These are phyloP conservation scores for Hylyphantes graminicola DNA, from an alignment of 1,140 invertebrate genomes.

Conservation along the genomic window DNA sequence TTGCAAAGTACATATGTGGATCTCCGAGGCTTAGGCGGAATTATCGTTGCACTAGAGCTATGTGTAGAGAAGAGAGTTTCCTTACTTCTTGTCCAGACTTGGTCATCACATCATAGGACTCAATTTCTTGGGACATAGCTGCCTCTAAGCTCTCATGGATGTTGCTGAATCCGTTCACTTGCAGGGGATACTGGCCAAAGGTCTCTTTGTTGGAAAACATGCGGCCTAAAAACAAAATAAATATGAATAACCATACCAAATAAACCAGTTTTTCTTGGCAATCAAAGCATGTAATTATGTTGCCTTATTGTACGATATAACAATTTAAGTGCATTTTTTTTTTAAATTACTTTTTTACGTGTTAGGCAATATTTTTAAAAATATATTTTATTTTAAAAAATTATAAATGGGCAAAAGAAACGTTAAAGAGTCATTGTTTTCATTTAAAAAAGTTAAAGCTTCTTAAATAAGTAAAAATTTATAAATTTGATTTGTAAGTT, in stretches of 20 bases:
- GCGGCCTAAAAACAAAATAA: constrained; percentile 32
- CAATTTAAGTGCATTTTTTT: no score
- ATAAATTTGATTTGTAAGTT: not conserved
- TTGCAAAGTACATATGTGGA: no score
- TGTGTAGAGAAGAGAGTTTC: no score
- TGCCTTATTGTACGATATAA: no score
- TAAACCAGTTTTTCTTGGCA: no score
- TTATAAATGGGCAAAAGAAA: not conserved
- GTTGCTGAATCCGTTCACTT: constrained; percentile 69
- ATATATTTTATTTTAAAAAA: not conserved
- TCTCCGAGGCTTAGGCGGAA: no score
- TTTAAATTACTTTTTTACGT: no score
- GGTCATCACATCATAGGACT: constrained; percentile 52
- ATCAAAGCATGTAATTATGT: no score
- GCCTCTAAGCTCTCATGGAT: constrained; percentile 69
- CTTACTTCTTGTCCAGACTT: constrained; percentile 61
- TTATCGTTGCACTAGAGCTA: no score
- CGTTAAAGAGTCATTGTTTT: not conserved
- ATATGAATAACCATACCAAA: not conserved
- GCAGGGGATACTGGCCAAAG: constrained; percentile 71
- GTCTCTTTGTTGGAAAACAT: constrained; percentile 66
- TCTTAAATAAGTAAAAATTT: not conserved
- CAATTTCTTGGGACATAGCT: constrained; percentile 66
- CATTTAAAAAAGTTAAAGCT: not conserved
- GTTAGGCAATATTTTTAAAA: no score